phyloP scores from a whole-genome alignment of 1,140 invertebrate species.

The Drosophila albomicans region DNA sequence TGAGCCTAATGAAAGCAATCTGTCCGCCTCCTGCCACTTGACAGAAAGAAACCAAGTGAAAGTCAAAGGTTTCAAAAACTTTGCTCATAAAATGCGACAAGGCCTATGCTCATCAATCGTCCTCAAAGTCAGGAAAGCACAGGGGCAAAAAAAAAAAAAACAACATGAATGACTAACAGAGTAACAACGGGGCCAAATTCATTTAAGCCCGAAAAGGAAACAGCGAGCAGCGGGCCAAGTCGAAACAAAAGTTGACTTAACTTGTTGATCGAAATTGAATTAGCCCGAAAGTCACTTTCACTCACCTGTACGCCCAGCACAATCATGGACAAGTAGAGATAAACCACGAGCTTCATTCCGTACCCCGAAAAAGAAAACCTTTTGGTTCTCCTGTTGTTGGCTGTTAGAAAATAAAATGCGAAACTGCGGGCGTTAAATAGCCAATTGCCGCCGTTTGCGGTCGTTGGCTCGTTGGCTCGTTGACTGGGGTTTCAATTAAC shows the following conservation, averaged over 20 bases:
- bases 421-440: constrained; percentile 37
- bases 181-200: constrained; percentile 46
- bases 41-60: constrained; percentile 3
- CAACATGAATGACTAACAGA: background rate
- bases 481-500: constrained; percentile 56
- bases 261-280: constrained; percentile 77
- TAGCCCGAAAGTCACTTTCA: constrained; percentile 33
- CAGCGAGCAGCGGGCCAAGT: constrained; percentile 6
- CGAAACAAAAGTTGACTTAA: constrained; percentile 55
- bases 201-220: constrained; percentile 57
- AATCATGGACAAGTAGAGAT: constrained; percentile 75
- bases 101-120: constrained; percentile 63
- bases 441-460: constrained; percentile 28
- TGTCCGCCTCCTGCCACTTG: constrained; percentile 20
- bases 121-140: background rate
- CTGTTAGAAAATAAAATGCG: constrained; percentile 11
- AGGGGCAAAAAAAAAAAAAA: constrained; percentile 1
- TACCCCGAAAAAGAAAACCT: background rate
- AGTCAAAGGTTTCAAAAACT: constrained; percentile 55
- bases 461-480: background rate
- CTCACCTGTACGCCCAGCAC: constrained; percentile 80
- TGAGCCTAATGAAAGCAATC: constrained; percentile 75
- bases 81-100: constrained; percentile 62
- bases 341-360: constrained; percentile 72
- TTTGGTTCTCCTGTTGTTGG: constrained; percentile 7